These are phyloP conservation scores for Mimumesa dahlbomi DNA, from an alignment of 2,888 invertebrate genomes.

Conservation along the genomic window DNA sequence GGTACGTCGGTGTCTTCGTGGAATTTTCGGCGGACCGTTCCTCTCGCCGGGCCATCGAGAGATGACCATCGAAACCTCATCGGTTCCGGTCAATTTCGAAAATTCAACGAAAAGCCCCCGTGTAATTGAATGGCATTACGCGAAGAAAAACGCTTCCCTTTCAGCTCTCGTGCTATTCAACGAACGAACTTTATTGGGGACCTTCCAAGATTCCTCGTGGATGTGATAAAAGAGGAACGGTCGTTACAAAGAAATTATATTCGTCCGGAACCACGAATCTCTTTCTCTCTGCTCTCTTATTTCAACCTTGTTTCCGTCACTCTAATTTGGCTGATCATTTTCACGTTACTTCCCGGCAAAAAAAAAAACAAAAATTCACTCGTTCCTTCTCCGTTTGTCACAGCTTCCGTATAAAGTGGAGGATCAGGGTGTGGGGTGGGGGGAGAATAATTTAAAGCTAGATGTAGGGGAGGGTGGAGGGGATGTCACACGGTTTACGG, in stretches of 20 bases:
- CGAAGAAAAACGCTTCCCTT: conserved; percentile 9
- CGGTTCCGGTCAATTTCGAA: conserved; percentile 47
- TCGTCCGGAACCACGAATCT: no score
- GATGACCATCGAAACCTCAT: conserved; percentile 49
- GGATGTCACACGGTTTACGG: no score
- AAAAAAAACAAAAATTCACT: no score
- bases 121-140: conserved; percentile 50
- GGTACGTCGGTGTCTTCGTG: conserved; percentile 48
- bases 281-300: no score
- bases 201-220: conserved; percentile 1
- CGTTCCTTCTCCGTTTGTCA: no score
- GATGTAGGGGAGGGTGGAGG: no score
- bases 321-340: no score
- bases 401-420: no score
- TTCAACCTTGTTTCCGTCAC: no score
- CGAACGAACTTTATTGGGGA: conserved; percentile 29
- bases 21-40: conserved; percentile 43
- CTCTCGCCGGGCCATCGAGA: conserved; percentile 13
- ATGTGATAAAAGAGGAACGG: not conserved
- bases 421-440: no score
- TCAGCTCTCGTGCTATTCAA: conserved; percentile 6
- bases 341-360: no score
- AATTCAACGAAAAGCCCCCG: conserved; percentile 48
- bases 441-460: no score
- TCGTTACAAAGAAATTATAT: conserved; percentile 9